These are phyloP conservation scores for Platalea minor DNA, from an alignment of 2,797 vertebrate species.

Conservation along the genomic window DNA sequence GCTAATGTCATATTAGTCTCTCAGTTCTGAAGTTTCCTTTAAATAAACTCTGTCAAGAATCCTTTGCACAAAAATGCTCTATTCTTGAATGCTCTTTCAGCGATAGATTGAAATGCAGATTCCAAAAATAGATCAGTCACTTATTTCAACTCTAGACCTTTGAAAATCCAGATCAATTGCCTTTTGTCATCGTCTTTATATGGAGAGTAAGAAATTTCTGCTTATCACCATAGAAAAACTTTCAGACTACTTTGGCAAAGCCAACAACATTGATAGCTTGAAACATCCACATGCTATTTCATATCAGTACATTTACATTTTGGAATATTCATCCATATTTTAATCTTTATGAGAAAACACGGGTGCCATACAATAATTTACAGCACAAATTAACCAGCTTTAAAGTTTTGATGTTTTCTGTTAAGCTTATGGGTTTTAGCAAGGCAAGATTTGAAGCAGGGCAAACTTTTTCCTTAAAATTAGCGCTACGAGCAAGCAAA, in stretches of 20 bases:
- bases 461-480: background rate
- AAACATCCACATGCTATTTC: background rate
- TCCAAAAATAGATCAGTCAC: conserved; percentile 48
- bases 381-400: background rate
- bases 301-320: background rate
- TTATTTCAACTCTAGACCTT: conserved; percentile 65
- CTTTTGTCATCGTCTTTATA: conserved; percentile 56
- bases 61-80: conserved; percentile 4
- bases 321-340: background rate
- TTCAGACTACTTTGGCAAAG: background rate
- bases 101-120: conserved; percentile 56
- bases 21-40: background rate
- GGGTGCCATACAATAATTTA: background rate
- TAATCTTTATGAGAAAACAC: background rate
- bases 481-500: background rate
- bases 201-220: background rate
- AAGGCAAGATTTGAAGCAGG: rapidly evolving
- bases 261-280: background rate
- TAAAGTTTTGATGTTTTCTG: background rate
- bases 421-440: background rate
- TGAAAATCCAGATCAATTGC: conserved; percentile 67
- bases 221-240: background rate
- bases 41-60: background rate
- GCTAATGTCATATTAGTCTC: background rate
- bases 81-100: conserved; percentile 49